A percentile compares a stretch with the other conserved stretches of the same genome.
Evolutionary conservation across 2,797 vertebrate species (phyloP).

Genomic region (Etheostoma nigrum): DNA sequence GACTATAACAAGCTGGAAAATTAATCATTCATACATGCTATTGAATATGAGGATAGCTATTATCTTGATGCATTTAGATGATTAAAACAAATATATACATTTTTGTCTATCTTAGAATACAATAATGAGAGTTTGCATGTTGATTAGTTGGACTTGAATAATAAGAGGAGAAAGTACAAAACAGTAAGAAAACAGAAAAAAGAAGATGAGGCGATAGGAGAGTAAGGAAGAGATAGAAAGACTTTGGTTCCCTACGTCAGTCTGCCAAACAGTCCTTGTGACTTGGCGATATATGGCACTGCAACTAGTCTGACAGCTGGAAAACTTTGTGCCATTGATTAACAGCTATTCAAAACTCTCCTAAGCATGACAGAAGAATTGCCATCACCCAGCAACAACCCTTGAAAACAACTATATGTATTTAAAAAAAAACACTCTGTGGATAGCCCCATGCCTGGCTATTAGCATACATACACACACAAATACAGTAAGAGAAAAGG

Average conservation of each 20-base stretch:
- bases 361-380: constrained; percentile 43
- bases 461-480: constrained; percentile 33
- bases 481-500: constrained; percentile 9
- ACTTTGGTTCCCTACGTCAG: constrained; percentile 19
- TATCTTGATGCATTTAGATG: constrained; percentile 8
- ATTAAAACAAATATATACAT: constrained; percentile 30
- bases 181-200: constrained; percentile 19
- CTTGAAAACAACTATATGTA: constrained; percentile 49
- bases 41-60: background rate
- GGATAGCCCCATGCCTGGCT: constrained; percentile 28
- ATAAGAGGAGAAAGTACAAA: constrained; percentile 27
- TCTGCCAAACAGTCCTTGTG: constrained; percentile 28
- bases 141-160: constrained; percentile 39
- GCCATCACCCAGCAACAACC: constrained; percentile 65
- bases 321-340: constrained; percentile 66
- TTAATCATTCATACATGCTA: no score
- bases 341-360: constrained; percentile 64
- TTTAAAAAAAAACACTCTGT: constrained; percentile 29
- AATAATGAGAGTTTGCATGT: constrained; percentile 24
- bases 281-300: constrained; percentile 50
- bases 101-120: constrained; percentile 13
- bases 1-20: background rate
- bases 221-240: constrained; percentile 24
- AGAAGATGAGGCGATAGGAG: constrained; percentile 10
- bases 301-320: constrained; percentile 60